Evolutionary conservation across 2,888 invertebrate genomes (phyloP), one percentile per base, ranked within the genome.

Genomic region (Hemaris fuciformis): DNA sequence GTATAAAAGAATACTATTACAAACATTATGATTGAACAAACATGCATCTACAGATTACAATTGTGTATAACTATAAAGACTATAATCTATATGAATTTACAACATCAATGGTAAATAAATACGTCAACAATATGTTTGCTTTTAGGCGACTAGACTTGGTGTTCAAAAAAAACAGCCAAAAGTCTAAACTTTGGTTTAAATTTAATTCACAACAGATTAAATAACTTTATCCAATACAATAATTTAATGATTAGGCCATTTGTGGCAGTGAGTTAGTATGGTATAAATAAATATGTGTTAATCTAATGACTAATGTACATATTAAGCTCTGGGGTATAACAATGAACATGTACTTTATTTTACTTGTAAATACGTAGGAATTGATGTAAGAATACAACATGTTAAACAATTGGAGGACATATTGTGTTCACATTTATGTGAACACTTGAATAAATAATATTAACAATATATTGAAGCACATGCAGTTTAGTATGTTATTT

Each of bases 121-220:
- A 80, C 77, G 74, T 80, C 67, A 75, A 77, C 72, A 76, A 72
- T 75, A 77, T 68, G 63, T 83, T 83, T 78, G 84, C 80, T 81
- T 75, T 80, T 81, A 82, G 81, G 81, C 81, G 87, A 89, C 88
- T 89, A 90, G 85, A 85, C 87, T 73, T 77, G 73, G 79, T 79
- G 79, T 80, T 81, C 74, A 77, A 83, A 78, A 38, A 75, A 83
- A 87, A 88, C 87, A 84, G 76, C 84, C 86, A 77, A 82, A 78
- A 73, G 79, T 84, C 82, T 79, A 80, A 79, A 88, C 90, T 90
- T 91, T 91, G 89, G 91, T 89, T 88, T 75, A 66, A 71, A 76
- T 73, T 64, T 68, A 73, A 73, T 74, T 83, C 80, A 85, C 85
- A 87, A 87, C 84, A 83, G 77, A 76, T 65, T 72, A 69, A 73